These are phyloP conservation scores for Augochlorella aurata DNA, from an alignment of 2,888 invertebrate genomes.

Conservation along the genomic window DNA sequence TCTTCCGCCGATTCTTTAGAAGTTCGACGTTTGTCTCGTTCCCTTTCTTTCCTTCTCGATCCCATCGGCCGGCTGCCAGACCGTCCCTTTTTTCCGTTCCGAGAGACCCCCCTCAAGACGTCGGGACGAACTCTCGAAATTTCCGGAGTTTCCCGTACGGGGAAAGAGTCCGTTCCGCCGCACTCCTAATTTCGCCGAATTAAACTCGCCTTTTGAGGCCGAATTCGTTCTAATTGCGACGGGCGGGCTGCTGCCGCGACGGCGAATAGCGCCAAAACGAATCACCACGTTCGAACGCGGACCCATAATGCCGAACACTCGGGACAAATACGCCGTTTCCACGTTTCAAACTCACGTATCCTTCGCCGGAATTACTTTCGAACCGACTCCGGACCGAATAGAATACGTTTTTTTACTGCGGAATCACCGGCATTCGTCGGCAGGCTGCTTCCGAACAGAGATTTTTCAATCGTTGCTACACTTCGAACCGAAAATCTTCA, in stretches of 20 bases:
- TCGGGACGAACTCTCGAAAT: conserved; percentile 65
- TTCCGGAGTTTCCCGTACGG: conserved; percentile 63
- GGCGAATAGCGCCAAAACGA: conserved; percentile 29
- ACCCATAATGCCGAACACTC: background rate
- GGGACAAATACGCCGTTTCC: background rate
- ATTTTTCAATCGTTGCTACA: background rate
- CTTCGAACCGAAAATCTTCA: no score
- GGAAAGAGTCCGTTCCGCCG: conserved; percentile 65
- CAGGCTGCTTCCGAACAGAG: background rate
- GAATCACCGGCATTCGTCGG: background rate
- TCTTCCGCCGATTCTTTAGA: conserved; percentile 57
- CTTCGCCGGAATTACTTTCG: background rate
- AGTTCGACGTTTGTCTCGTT: conserved; percentile 62
- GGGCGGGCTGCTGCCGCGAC: conserved; percentile 25
- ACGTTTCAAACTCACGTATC: background rate
- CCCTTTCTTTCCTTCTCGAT: conserved; percentile 37
- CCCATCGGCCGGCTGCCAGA: conserved; percentile 18
- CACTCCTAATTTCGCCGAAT: conserved; percentile 71
- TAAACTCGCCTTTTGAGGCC: conserved; percentile 64
- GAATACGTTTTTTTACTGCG: background rate
- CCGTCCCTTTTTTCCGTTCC: conserved; percentile 38
- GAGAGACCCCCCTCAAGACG: conserved; percentile 41
- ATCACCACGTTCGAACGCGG: conserved; percentile 10
- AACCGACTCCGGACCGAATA: background rate
- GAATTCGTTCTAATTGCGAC: conserved; percentile 67